Evolutionary conservation across 2,797 vertebrate species (phyloP), one percentile per base, ranked within the genome.

Genomic region (Microchirus variegatus): DNA sequence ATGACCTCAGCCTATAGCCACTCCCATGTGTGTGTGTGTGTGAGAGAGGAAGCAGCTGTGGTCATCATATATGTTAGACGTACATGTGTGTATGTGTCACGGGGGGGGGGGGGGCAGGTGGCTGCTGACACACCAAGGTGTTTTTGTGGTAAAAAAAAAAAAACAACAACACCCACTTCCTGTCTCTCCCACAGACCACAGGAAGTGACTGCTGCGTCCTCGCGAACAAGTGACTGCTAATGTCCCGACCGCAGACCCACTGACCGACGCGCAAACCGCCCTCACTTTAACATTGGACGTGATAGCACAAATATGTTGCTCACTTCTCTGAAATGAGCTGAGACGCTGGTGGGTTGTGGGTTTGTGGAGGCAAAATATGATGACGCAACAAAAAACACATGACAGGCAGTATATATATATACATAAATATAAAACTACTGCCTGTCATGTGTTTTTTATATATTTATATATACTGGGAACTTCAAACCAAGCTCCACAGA

Each of bases 121-220:
- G 69, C 56, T 36, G 59, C 66, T 72, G 72, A 81, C 77, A 72
- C 77, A 76, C 18, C 49, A 53, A 63, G 64, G 73, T 80, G 72
- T 73, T 75, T 74, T 52, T 26, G 60, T 4, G 3, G 17, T 1
- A 53, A 36, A 37, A 52, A 41, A n/a, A 8, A 12, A 70, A 74
- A 74, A 47, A 52, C 74, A 50, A 44, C 46, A n/a, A n/a, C 55
- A 17, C 35, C 83, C 67, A 75, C 80, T 85, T 88, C 80, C 84
- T 81, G 64, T 63, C 60, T 59, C 18, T 15, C 59, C 77, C 70
- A 43, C 70, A 75, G n/a, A 60, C 73, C 71, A 75, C 71, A 87
- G 88, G 83, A 90, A 75, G 66, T 85, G 72, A 78, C 62, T 17
- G 53, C 38, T 62, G 17, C 10, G 13, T 65, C 41, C 60, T 48